A percentile compares a stretch with the other conserved stretches of the same genome.
These are phyloP conservation scores for Lordiphosa collinella DNA, from an alignment of 1,140 invertebrate genomes.

Conservation along the genomic window DNA sequence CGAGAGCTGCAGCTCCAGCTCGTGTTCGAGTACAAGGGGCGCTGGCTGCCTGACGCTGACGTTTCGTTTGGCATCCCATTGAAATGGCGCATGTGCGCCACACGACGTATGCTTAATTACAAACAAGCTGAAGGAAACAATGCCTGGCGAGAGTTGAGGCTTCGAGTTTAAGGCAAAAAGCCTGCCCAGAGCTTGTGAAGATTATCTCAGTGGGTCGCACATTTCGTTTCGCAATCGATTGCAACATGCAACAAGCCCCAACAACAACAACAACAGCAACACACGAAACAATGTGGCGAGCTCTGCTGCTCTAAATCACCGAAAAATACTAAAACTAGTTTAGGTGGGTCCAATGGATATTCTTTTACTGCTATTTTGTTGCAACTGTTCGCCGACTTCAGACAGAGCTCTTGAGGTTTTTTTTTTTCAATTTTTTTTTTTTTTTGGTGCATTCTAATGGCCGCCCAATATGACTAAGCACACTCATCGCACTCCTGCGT, in stretches of 20 bases:
- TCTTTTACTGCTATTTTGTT: constrained; percentile 76
- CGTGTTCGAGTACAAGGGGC: background rate
- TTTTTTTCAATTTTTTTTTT: constrained; percentile 20
- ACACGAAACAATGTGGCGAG: constrained; percentile 65
- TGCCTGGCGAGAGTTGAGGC: constrained; percentile 14
- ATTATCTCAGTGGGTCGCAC: constrained; percentile 77
- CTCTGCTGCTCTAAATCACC: constrained; percentile 67
- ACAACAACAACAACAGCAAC: constrained; percentile 18
- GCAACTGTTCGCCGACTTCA: constrained; percentile 39
- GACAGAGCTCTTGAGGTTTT: constrained; percentile 18
- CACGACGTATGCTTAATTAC: constrained; percentile 77
- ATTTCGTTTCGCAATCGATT: constrained; percentile 78
- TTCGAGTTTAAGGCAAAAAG: constrained; percentile 26
- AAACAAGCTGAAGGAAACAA: constrained; percentile 56
- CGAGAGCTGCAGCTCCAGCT: constrained; percentile 15
- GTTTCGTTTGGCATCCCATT: constrained; percentile 50
- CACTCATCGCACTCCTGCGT: constrained; percentile 78
- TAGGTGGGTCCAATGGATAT: constrained; percentile 79
- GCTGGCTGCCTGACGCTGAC: constrained; percentile 2
- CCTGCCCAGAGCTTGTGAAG: constrained; percentile 57
- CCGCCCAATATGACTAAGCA: constrained; percentile 79
- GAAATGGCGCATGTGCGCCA: constrained; percentile 52
- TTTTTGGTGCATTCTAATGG: constrained; percentile 76
- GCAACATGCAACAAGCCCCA: constrained; percentile 67
- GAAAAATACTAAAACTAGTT: constrained; percentile 68